These are phyloP conservation scores for Drymonia ruficornis DNA, from an alignment of 2,888 invertebrate genomes.

Conservation along the genomic window DNA sequence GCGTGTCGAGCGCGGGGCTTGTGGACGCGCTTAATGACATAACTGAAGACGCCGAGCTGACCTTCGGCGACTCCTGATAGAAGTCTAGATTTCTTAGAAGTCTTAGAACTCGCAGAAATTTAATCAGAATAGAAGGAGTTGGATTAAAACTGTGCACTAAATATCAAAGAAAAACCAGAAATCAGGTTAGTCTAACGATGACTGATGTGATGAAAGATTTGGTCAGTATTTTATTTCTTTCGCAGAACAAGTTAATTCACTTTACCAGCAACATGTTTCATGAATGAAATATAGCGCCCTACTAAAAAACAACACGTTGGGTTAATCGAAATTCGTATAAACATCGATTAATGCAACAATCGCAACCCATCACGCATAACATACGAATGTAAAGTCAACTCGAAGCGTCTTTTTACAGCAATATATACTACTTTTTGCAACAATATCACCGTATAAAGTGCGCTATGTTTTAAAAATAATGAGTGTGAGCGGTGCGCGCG, in stretches of 20 bases:
- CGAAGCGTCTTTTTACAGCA: slow-evolving; percentile 28
- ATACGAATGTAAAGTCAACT: background rate
- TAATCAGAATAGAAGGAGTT: too few relatives aligned
- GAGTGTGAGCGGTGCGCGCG: slow-evolving; percentile 48
- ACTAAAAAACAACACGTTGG: slow-evolving; percentile 26
- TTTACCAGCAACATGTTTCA: slow-evolving; percentile 9
- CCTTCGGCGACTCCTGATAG: too few relatives aligned
- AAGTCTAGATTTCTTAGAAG: too few relatives aligned
- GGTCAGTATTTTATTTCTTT: too few relatives aligned
- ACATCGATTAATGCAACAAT: slow-evolving; percentile 19
- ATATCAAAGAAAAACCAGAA: too few relatives aligned
- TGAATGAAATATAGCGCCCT: slow-evolving; percentile 33
- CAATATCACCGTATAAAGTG: slow-evolving; percentile 61
- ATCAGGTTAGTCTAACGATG: too few relatives aligned
- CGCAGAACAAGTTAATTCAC: slow-evolving; percentile 5
- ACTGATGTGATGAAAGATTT: too few relatives aligned
- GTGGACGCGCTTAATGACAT: too few relatives aligned
- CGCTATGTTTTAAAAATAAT: slow-evolving; percentile 69
- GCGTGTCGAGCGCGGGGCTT: too few relatives aligned
- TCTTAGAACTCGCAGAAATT: too few relatives aligned
- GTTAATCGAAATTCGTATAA: slow-evolving; percentile 37
- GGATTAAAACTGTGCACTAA: too few relatives aligned
- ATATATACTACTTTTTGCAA: slow-evolving; percentile 59
- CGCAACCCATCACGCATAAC: background rate
- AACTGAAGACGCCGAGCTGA: too few relatives aligned